Conservation (phyloP, 1,140 invertebrate genomes). For the Cydia pomonella region DNA sequence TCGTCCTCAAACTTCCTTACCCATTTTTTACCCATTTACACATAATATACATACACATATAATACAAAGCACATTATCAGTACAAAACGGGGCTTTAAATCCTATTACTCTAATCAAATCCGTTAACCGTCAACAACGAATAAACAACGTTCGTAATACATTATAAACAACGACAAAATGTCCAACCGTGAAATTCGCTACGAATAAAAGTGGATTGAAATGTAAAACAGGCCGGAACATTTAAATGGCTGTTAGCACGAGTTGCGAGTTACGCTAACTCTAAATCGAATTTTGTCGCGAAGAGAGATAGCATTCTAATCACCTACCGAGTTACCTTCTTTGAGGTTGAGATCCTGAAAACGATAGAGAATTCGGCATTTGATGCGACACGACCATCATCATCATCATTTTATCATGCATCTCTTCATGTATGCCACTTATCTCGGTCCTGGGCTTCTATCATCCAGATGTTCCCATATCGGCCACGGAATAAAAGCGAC, state of each 20-base stretch:
- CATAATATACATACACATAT: too few relatives aligned
- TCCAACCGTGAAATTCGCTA: constrained; percentile 6
- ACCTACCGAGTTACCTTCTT: not conserved
- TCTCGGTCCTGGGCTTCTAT: too few relatives aligned
- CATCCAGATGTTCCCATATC: too few relatives aligned
- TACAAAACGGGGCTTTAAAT: too few relatives aligned
- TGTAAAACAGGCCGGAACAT: constrained; percentile 8
- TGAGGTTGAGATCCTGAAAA: not conserved
- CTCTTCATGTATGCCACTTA: too few relatives aligned
- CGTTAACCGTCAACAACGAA: not conserved
- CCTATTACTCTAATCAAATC: not conserved
- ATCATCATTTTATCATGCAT: too few relatives aligned
- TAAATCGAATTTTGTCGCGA: constrained; percentile 5
- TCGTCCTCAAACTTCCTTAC: too few relatives aligned
- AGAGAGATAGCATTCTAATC: not conserved
- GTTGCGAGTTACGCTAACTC: constrained; percentile 1
- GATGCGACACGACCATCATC: not conserved
- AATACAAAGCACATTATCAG: too few relatives aligned
- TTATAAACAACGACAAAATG: not conserved
- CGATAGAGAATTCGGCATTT: not conserved
- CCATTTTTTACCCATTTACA: too few relatives aligned
- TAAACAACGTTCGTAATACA: not conserved
- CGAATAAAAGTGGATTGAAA: not conserved
- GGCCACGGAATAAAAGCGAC: too few relatives aligned
- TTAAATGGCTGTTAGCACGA: constrained; percentile 10